Percentiles rank a stretch among this genome's conserved stretches.
These are phyloP conservation scores for Tretioscincus oriximinensis DNA, from an alignment of 2,113 vertebrate species.

Conservation along the genomic window DNA sequence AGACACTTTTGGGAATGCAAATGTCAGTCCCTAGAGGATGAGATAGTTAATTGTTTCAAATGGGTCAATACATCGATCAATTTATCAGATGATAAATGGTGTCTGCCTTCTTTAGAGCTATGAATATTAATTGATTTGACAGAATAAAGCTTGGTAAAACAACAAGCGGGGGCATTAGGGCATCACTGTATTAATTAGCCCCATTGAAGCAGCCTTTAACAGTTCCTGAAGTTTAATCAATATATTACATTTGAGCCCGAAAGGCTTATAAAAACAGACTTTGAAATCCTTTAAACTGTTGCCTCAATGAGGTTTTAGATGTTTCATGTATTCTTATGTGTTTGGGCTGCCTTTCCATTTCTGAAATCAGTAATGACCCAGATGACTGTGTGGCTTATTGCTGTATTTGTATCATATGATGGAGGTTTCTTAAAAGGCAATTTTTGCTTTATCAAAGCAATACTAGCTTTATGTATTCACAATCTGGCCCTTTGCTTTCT, in stretches of 20 bases:
- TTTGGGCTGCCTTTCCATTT: neutral
- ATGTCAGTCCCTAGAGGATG: constrained; percentile 22
- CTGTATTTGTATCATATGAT: neutral
- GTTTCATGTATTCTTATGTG: constrained; percentile 16
- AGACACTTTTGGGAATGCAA: constrained; percentile 19
- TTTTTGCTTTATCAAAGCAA: constrained; percentile 43
- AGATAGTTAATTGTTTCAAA: constrained; percentile 32
- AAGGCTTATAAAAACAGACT: constrained; percentile 63
- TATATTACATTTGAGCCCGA: constrained; percentile 60
- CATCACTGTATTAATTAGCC: constrained; percentile 67
- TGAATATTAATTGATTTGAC: constrained; percentile 67
- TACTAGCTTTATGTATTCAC: constrained; percentile 52
- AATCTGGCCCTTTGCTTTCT: constrained; percentile 45
- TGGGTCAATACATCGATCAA: constrained; percentile 5
- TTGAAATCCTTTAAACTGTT: constrained; percentile 68
- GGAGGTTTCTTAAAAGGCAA: constrained; percentile 1
- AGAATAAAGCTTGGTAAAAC: constrained; percentile 59
- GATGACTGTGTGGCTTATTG: neutral
- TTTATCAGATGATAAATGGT: constrained; percentile 49
- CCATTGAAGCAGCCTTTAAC: constrained; percentile 59
- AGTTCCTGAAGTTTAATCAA: constrained; percentile 68
- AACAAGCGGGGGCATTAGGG: constrained; percentile 59
- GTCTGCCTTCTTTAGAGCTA: constrained; percentile 49
- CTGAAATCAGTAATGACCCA: constrained; percentile 28
- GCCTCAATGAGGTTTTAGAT: constrained; percentile 51